Base-by-base conservation (phyloP, 2,888 invertebrate genomes). In the Phragmatobia fuliginosa region DNA sequence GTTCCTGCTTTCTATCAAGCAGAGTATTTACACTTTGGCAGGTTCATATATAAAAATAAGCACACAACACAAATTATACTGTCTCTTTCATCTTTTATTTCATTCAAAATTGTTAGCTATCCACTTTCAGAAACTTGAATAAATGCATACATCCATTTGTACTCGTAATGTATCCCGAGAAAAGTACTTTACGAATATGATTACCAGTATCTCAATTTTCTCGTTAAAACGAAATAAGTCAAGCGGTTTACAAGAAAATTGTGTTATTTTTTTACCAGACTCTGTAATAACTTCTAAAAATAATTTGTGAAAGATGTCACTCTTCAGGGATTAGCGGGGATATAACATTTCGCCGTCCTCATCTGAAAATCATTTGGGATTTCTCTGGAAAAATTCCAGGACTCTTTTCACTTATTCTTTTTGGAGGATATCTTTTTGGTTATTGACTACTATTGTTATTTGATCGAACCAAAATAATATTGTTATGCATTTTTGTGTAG, bases 281-380 rank as follows among this genome's bases (percentile, higher is more conserved):
- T 41, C 32, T 33, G 21, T 64, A 68, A 66, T 62, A 70, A 62
- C 41, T 56, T 70, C 66, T 66, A 66, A 66, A 68, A 70, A 66
- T 70, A 70, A 66, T 62, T 58, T 66, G 31, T 61, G 16, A 70
- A 33, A 38, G 41, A 18, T 67, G 28, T 32, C 66, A 56, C 61
- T 33, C 64, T 69, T 65, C 33, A 38, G 69, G 69, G 69, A 66
- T 63, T 62, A 36, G 25, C 45, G 38, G 33, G 32, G 61, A 33
- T 18, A 56, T 32, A 16, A 36, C 31, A 38, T 62, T 36, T 31
- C 11, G 21, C 41, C 41, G 36, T 62, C 18, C 61, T 25, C 36
- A 31, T 41, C 38, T 28, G 21, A 11, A 62, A 62, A 62, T 62
- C 1, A 62, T 31, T 41, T n/a, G 28, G 7, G 56, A 28, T 28